Base-by-base conservation (phyloP, 1,140 invertebrate species). In the Aphelenchoides fujianensis region DNA sequence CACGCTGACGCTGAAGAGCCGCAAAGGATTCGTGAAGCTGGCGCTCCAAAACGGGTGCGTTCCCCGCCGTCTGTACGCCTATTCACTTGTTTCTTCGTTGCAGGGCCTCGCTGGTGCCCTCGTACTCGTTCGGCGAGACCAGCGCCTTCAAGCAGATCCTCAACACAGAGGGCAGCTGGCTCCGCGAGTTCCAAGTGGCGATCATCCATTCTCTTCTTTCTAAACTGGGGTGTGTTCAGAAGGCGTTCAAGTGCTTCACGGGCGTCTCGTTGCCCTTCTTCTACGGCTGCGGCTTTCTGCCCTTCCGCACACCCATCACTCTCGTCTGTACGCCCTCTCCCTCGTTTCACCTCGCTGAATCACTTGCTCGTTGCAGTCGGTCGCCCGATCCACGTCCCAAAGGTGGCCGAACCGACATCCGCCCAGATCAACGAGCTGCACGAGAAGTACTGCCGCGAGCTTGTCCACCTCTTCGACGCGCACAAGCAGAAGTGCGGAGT, bases 221-320 rank as follows among this genome's bases (percentile, higher is more conserved):
- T n/a, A n/a, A n/a, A 12, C 12, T 48, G 12, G 12, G 12, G 23
- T 12, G 23, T 48, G 41, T 48, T 48, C 23, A 48, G 41, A 48
- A 23, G 12, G 23, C 16, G 27, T 83, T 86, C 31, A 84, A 92
- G 91, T 16, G 88, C 90, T 2, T 86, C 90, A 0, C 84, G 95
- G 63, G 92, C 95, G 0, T 94, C 93, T 12, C 90, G 92, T 91
- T 91, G 0, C 88, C 92, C 19, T 78, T 94, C 27, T 89, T 92
- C 19, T 86, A 90, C 36, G 93, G 94, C 0, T 85, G 92, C 85
- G 94, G 93, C 0, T 81, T 93, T 0, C 81, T 95, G 7, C 92
- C 94, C 0, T 88, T 89, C 48, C 87, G 93, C 37, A 88, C 86
- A 73, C 91, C 90, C n/a, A n/a, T n/a, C n/a, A n/a, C n/a, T n/a